Evolutionary conservation across 30 jellyfish, hydroid and myxozoan species (phyloP), one percentile per base, ranked within the genome.

Genomic region (Hydra vulgaris): DNA sequence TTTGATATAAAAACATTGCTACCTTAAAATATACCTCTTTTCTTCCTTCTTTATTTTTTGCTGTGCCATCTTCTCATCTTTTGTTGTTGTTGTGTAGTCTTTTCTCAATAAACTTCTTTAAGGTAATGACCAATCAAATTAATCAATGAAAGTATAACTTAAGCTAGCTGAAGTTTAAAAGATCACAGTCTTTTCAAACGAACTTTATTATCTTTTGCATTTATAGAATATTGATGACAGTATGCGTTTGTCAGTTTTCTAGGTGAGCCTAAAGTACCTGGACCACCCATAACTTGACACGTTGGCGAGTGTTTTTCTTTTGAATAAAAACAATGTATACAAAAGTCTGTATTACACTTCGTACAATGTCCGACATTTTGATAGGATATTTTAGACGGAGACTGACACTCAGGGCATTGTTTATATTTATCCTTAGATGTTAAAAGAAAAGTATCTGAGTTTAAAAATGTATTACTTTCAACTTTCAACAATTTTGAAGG

Each of bases 281-380:
- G 21, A 21, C 85, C 85, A 27, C 85, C 85, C 18, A 78, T 52
- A 27, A 78, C 69, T 61, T 78, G 85, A 78, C 85, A 78, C 18
- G 85, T 78, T 26, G 85, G 85, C 54, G 85, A 78, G 26, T 78
- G 85, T 73, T 73, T 73, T 40, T 78, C 79, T 5, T 78, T 78
- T 19, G 80, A 53, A 78, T 53, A 78, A 52, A 78, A 78, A 23
- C 85, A 78, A 53, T 56, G 85, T 53, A 78, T n/a, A 53, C 85
- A 78, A 78, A 78, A 78, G 23, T 78, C 85, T 27, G 66, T 52
- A 17, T 78, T 25, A 78, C 85, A 78, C 7, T 78, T 78, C 25
- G 85, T 78, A 1, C 85, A 78, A 75, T 78, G 85, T 21, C 85
- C 85, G 15, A 61, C 79, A 20, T 53, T 81, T 27, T 56, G 53